Base-by-base conservation (phyloP, 2,113 vertebrate genomes). In the Hippopotamus amphibius region DNA sequence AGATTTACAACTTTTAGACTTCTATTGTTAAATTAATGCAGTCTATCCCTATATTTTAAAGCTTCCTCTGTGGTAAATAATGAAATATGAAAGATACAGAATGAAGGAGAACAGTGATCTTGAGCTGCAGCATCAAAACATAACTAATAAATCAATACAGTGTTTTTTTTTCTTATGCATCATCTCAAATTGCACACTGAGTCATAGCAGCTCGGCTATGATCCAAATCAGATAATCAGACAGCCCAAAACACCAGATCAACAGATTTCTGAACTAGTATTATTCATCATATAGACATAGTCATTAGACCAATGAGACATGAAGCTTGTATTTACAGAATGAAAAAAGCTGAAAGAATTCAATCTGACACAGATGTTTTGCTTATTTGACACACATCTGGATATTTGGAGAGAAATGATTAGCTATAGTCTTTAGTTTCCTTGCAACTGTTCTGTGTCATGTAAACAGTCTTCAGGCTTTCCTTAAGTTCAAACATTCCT, bases 291-390 rank as follows among this genome's bases (percentile, higher is more conserved):
- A 66, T n/a, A 69, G 50, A 53, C 33, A 71, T 13, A 61, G n/a
- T 71, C 68, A 88, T 77, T 88, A 96, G 33, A 77, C 19, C 72
- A 93, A 95, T 57, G 71, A 92, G 22, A 86, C 61, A 77, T 86
- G 17, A 95, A 69, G 53, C 24, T 79, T 79, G 5, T 41, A 41
- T 95, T 95, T 93, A 63, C 66, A 80, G 50, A 90, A 76, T 74
- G 19, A 74, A 82, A 81, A 74, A 88, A 84, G 37, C 63, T 63
- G 11, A 15, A 86, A 97, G 72, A 93, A 22, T 76, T 84, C 16
- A n/a, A 4, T 82, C 11, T 90, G 28, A 77, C 17, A 69, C 59
- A 87, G 65, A 90, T 82, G 24, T n/a, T 95, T 96, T 76, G 6
- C 22, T 9, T 81, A 63, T 76, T 81, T 83, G 55, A 50, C 83